Percentiles rank a stretch among this genome's conserved stretches.
phyloP scores from a whole-genome alignment of 2,113 vertebrate species.

The Sciurus niger region DNA sequence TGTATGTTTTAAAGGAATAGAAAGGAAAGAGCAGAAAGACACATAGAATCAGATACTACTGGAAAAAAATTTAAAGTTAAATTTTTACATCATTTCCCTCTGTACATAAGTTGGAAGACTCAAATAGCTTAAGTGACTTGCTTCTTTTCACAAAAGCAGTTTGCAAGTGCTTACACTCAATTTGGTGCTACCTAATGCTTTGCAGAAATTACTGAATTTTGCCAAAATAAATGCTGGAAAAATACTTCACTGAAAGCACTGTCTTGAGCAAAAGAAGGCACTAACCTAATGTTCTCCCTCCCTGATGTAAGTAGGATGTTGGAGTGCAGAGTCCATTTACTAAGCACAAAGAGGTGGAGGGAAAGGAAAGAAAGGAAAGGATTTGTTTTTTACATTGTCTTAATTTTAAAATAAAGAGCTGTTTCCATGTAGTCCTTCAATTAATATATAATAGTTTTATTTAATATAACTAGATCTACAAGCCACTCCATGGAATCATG shows the following conservation, averaged over 20 bases:
- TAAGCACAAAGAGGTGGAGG: background rate
- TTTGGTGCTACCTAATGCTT: background rate
- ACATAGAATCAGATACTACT: background rate
- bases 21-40: background rate
- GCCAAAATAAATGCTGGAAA: slow-evolving; percentile 19
- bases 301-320: background rate
- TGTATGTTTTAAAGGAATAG: background rate
- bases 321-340: background rate
- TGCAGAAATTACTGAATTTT: slow-evolving; percentile 49
- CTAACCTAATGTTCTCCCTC: background rate
- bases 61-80: background rate
- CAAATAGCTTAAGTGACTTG: background rate
- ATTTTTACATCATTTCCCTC: background rate
- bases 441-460: background rate
- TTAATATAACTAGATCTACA: background rate
- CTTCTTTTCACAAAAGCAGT: background rate
- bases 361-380: background rate
- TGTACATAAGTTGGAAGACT: background rate
- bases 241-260: background rate
- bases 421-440: background rate
- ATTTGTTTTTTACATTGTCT: background rate
- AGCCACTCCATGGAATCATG: background rate
- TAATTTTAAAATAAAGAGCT: background rate
- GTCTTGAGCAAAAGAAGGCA: background rate
- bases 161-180: background rate